These are phyloP conservation scores for Gari tellinella DNA, from an alignment of 2,888 invertebrate genomes.

Conservation along the genomic window DNA sequence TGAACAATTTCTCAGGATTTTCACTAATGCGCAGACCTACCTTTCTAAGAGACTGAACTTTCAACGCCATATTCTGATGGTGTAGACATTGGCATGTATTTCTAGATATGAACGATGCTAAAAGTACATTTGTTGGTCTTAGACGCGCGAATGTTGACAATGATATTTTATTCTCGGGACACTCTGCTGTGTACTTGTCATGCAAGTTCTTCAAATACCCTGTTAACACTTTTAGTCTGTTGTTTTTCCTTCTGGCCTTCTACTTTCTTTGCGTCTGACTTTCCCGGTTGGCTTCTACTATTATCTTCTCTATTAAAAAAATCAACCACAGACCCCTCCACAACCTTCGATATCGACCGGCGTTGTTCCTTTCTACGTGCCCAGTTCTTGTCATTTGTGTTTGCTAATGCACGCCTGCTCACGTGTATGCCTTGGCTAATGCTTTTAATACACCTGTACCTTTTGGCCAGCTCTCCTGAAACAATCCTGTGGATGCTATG, in stretches of 20 bases:
- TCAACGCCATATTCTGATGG: constrained; percentile 45
- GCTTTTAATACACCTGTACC: too few relatives aligned
- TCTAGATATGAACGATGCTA: constrained; percentile 29
- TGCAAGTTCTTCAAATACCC: constrained; percentile 41
- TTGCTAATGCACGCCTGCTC: too few relatives aligned
- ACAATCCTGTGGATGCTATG: too few relatives aligned
- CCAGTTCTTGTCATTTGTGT: too few relatives aligned
- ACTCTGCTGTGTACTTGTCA: constrained; percentile 2
- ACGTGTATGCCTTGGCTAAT: too few relatives aligned
- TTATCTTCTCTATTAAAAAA: constrained; percentile 57
- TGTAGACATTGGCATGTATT: constrained; percentile 48
- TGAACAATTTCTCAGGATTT: constrained; percentile 43
- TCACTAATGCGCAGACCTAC: constrained; percentile 21
- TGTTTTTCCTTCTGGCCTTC: constrained; percentile 4
- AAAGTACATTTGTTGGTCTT: constrained; percentile 24
- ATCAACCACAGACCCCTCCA: background rate
- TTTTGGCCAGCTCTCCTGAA: too few relatives aligned
- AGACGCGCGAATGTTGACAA: constrained; percentile 26
- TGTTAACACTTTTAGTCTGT: constrained; percentile 43
- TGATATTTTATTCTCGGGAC: constrained; percentile 19
- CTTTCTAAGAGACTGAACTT: constrained; percentile 16
- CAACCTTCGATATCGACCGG: too few relatives aligned
- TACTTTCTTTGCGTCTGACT: constrained; percentile 36
- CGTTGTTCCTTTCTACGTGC: too few relatives aligned
- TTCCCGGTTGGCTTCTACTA: constrained; percentile 47